Evolutionary conservation across 2,888 invertebrate genomes (phyloP), one percentile per base, ranked within the genome.

Genomic region (Caenorhabditis virilis): DNA sequence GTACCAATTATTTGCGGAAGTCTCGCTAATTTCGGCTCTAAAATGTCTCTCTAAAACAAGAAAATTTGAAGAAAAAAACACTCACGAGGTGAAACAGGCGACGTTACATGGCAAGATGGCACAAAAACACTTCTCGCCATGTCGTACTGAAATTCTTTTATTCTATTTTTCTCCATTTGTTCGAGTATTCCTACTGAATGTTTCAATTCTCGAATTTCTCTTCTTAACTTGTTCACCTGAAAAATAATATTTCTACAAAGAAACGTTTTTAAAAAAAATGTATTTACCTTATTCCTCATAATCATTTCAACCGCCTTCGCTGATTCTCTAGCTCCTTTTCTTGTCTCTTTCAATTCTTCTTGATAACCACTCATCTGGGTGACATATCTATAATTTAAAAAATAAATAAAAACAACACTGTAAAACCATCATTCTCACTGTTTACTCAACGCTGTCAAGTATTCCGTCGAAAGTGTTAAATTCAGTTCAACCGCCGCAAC

Each of bases 381-480:
- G 9, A 64, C 64, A 43, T 64, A 64, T 26, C 63, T 63, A 30
- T 11, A 25, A 30, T 9, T 30, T 30, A 30, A 30, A 30, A 30
- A 30, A 13, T 9, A 30, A 30, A 30, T 5, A 9, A 25, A 7
- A 26, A 36, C 26, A 13, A 4, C 5, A 22, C 15, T 7, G 13
- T 16, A 16, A 11, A 18, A 30, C 16, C n/a, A n/a, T n/a, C 38
- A 51, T 25, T 57, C 71, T 47, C 65, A 82, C 63, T 77, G 76
- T 36, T 76, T 89, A 85, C 95, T 95, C 74, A 98, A 86, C 84
- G 97, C 95, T 84, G 95, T 95, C 73, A 98, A 87, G 84, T 97
- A 98, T 84, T 95, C 93, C 62, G 92, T 91, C 72, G 94, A 95
- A 38, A 98, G 87, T 15, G 95, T 94, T 89, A 98, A 92, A 85